phyloP scores from a whole-genome alignment of 37 sponge, comb jelly and placozoan species.

The Ianthella basta region DNA sequence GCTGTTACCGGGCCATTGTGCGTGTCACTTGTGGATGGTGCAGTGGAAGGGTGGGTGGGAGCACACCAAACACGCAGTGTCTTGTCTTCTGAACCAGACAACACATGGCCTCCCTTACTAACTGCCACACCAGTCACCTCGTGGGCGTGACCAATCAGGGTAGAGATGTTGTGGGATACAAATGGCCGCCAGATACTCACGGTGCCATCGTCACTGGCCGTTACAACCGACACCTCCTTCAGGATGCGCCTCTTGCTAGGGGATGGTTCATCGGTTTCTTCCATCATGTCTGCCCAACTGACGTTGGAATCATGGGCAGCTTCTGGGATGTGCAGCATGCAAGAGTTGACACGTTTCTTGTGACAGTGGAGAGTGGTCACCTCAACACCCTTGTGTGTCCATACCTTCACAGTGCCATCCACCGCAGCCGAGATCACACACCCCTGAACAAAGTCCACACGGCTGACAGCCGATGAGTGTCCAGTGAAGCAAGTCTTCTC shows the following conservation, averaged over 20 bases:
- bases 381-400: slow-evolving; percentile 88
- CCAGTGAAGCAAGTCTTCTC: slow-evolving; percentile 76
- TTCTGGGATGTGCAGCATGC: slow-evolving; percentile 52
- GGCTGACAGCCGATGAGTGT: slow-evolving; percentile 78
- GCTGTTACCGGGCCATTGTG: slow-evolving; percentile 69
- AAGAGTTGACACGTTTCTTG: slow-evolving; percentile 80
- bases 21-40: background rate
- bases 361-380: slow-evolving; percentile 87
- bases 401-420: slow-evolving; percentile 92
- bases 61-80: slow-evolving; percentile 81
- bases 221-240: slow-evolving; percentile 56
- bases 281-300: slow-evolving; percentile 66
- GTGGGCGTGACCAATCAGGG: slow-evolving; percentile 85
- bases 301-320: background rate
- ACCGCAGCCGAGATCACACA: slow-evolving; percentile 78
- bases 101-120: slow-evolving; percentile 53
- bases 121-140: slow-evolving; percentile 69
- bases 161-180: slow-evolving; percentile 66
- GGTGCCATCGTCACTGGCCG: slow-evolving; percentile 92
- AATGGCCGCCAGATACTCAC: slow-evolving; percentile 88
- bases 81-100: slow-evolving; percentile 75
- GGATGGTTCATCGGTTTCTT: slow-evolving; percentile 41
- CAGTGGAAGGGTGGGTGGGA: slow-evolving; percentile 27
- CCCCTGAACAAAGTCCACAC: slow-evolving; percentile 61
- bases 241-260: slow-evolving; percentile 17